Conservation (phyloP, 2,797 vertebrate genomes). For the Graptemys geographica region DNA sequence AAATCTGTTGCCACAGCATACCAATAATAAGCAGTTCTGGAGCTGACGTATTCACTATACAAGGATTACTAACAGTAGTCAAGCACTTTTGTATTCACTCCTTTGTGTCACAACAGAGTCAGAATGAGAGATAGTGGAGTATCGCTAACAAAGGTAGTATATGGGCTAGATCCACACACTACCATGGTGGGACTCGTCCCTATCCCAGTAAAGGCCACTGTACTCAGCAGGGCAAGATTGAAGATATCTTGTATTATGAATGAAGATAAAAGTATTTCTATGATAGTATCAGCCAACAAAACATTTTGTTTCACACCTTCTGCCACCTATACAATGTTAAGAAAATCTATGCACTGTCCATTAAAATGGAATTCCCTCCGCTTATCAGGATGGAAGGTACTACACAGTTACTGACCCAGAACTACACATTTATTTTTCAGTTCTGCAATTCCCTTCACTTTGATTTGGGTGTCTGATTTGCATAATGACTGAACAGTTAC, state of each 20-base stretch:
- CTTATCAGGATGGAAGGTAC: neutral
- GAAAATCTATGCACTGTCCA: neutral
- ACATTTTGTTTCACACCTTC: neutral
- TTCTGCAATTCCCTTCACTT: neutral
- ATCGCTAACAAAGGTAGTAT: neutral
- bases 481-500: neutral
- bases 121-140: neutral
- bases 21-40: neutral
- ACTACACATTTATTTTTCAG: neutral
- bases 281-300: neutral
- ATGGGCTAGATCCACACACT: neutral
- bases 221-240: neutral
- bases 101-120: neutral
- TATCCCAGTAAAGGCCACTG: neutral
- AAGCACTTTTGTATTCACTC: neutral
- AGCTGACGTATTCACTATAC: neutral
- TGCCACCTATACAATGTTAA: neutral
- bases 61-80: neutral
- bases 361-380: neutral
- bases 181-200: neutral
- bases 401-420: neutral
- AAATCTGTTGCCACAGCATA: rapidly evolving
- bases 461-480: neutral
- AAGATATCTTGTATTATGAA: neutral
- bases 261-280: neutral